Evolutionary conservation across 1,140 invertebrate genomes (phyloP).

Genomic region (Himalopsyche phryganea): DNA sequence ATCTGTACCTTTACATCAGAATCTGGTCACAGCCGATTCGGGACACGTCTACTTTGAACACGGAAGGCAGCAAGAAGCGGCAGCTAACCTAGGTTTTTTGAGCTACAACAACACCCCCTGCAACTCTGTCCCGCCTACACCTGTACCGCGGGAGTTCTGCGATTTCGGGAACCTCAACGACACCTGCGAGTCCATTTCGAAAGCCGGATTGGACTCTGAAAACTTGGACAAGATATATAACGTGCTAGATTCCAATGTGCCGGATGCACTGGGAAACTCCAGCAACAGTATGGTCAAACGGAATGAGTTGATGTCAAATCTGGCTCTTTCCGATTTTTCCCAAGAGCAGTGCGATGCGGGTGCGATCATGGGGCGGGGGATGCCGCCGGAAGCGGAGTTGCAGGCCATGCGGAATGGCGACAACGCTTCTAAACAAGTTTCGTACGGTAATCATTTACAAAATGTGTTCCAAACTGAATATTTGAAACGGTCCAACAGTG

Average conservation of each 20-base stretch:
- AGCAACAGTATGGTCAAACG: constrained; percentile 5
- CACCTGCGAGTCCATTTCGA: constrained; percentile 49
- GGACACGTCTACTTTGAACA: constrained; percentile 35
- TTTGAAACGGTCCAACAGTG: constrained; percentile 44
- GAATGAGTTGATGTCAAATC: too few species aligned
- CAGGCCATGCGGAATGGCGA: constrained; percentile 40
- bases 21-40: constrained; percentile 31
- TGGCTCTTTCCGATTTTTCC: constrained; percentile 30
- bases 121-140: constrained; percentile 65
- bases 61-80: constrained; percentile 38
- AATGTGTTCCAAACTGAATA: constrained; percentile 37
- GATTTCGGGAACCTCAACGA: constrained; percentile 61
- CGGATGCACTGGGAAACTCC: background rate
- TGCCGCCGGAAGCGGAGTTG: constrained; percentile 41
- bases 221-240: constrained; percentile 52
- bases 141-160: constrained; percentile 66
- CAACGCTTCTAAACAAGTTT: constrained; percentile 32
- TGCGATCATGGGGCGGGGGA: constrained; percentile 39
- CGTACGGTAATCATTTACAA: constrained; percentile 41
- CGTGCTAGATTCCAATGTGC: constrained; percentile 41
- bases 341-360: constrained; percentile 37
- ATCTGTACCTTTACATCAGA: constrained; percentile 70
- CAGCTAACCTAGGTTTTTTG: constrained; percentile 36
- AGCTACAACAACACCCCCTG: constrained; percentile 57
- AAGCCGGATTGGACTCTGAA: constrained; percentile 50